These are phyloP conservation scores for Ramazzottius varieornatus DNA, from an alignment of 2,888 invertebrate genomes.

Conservation along the genomic window DNA sequence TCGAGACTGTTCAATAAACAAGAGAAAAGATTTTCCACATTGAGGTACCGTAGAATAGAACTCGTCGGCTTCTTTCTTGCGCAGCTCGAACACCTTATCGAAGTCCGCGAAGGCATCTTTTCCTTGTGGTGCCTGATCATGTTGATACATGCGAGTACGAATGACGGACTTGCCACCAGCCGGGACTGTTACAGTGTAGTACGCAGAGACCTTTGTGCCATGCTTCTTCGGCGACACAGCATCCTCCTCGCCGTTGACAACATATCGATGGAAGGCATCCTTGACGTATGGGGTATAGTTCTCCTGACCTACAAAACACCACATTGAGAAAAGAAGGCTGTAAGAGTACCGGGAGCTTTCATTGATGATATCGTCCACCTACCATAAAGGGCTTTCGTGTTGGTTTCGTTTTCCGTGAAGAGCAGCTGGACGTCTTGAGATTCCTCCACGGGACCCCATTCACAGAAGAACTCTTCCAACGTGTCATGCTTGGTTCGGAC, in stretches of 20 bases:
- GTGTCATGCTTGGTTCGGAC: slow-evolving; percentile 15
- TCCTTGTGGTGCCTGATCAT: slow-evolving; percentile 10
- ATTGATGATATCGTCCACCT: no score
- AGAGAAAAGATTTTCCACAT: no score
- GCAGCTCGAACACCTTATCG: slow-evolving; percentile 13
- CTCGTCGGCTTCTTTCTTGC: slow-evolving; percentile 17
- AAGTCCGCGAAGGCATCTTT: slow-evolving; percentile 7
- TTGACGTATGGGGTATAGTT: slow-evolving; percentile 11
- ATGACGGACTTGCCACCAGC: slow-evolving; percentile 14
- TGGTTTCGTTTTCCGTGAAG: slow-evolving; percentile 23
- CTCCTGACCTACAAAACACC: no score
- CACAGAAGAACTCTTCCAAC: slow-evolving; percentile 12
- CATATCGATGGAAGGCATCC: slow-evolving; percentile 17
- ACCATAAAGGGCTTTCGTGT: slow-evolving; percentile 14
- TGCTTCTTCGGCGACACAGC: slow-evolving; percentile 9
- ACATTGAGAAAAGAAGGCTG: slow-evolving; percentile 5
- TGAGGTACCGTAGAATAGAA: slow-evolving; percentile 21
- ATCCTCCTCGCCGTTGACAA: slow-evolving; percentile 13
- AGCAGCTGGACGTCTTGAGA: slow-evolving; percentile 11
- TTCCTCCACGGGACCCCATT: slow-evolving; percentile 8
- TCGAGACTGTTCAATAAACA: no score
- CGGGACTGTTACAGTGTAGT: slow-evolving; percentile 15
- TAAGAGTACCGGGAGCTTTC: no score
- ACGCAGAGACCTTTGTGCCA: slow-evolving; percentile 18
- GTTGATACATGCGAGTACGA: slow-evolving; percentile 15